Evolutionary conservation across 2,888 invertebrate genomes (phyloP).

Genomic region (Tinea trinotella): DNA sequence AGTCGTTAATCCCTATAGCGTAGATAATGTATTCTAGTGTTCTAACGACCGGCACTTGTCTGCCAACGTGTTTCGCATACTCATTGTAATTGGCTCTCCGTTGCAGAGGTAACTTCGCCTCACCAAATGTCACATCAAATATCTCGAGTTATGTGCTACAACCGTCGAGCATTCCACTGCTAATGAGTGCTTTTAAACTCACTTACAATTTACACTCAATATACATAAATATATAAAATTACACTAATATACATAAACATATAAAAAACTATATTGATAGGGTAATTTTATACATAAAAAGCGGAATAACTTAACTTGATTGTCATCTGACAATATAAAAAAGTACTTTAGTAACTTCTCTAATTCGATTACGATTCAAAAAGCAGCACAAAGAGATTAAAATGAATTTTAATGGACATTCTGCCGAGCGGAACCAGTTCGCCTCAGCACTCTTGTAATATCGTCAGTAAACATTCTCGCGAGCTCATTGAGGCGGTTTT

Average conservation of each 20-base stretch:
- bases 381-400: constrained; percentile 39
- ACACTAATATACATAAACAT: too few relatives aligned
- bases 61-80: constrained; percentile 26
- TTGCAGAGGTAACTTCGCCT: not conserved
- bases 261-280: too few relatives aligned
- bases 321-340: constrained; percentile 3
- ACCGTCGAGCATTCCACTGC: too few relatives aligned
- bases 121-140: not conserved
- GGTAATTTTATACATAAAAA: too few relatives aligned
- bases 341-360: constrained; percentile 26
- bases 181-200: too few relatives aligned
- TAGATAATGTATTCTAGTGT: constrained; percentile 9
- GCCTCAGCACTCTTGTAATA: constrained; percentile 40
- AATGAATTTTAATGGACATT: constrained; percentile 41
- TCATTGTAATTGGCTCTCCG: constrained; percentile 35
- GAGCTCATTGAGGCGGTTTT: constrained; percentile 50
- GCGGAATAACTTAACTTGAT: not conserved
- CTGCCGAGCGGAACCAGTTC: constrained; percentile 41
- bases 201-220: too few relatives aligned
- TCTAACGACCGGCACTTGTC: constrained; percentile 21
- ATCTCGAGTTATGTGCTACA: not conserved
- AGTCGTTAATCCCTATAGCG: constrained; percentile 11
- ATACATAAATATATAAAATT: too few relatives aligned
- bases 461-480: constrained; percentile 48
- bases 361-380: constrained; percentile 45